Evolutionary conservation across 2,888 invertebrate genomes (phyloP).

Genomic region (Dryadula phaetusa): DNA sequence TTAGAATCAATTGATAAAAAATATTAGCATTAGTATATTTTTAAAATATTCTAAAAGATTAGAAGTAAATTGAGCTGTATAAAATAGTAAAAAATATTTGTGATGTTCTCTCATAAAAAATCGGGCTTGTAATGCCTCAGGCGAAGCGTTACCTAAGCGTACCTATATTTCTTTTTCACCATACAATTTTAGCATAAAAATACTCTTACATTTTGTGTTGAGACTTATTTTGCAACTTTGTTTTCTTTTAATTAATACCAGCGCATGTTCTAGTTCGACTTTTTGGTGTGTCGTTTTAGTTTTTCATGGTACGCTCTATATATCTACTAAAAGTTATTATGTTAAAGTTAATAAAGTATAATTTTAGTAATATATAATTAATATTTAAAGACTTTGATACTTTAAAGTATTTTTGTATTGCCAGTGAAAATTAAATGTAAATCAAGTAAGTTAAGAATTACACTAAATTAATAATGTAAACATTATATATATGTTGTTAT

Average conservation of each 20-base stretch:
- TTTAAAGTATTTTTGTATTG: too few relatives aligned
- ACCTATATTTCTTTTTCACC: slow-evolving; percentile 35
- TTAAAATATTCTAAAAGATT: not conserved
- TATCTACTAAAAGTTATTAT: not conserved
- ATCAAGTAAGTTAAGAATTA: too few relatives aligned
- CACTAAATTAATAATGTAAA: too few relatives aligned
- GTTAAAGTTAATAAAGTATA: not conserved
- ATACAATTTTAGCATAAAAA: slow-evolving; percentile 44
- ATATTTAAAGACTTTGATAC: too few relatives aligned
- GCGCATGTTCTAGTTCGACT: slow-evolving; percentile 32
- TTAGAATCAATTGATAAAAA: not conserved
- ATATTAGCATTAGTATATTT: not conserved
- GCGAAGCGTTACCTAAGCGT: slow-evolving; percentile 26
- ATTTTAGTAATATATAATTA: too few relatives aligned
- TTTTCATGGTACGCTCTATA: slow-evolving; percentile 17
- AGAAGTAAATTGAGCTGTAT: not conserved
- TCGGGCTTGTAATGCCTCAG: slow-evolving; percentile 47
- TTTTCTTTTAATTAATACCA: slow-evolving; percentile 50
- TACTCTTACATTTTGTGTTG: slow-evolving; percentile 44
- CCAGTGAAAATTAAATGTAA: too few relatives aligned
- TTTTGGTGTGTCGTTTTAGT: slow-evolving; percentile 29
- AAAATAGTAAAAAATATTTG: slow-evolving; percentile 32
- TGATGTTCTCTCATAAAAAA: slow-evolving; percentile 38
- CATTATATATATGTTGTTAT: not conserved
- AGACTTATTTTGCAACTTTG: slow-evolving; percentile 45